Base-by-base conservation (phyloP, 2,797 vertebrate genomes). In the Apodemus agrarius region DNA sequence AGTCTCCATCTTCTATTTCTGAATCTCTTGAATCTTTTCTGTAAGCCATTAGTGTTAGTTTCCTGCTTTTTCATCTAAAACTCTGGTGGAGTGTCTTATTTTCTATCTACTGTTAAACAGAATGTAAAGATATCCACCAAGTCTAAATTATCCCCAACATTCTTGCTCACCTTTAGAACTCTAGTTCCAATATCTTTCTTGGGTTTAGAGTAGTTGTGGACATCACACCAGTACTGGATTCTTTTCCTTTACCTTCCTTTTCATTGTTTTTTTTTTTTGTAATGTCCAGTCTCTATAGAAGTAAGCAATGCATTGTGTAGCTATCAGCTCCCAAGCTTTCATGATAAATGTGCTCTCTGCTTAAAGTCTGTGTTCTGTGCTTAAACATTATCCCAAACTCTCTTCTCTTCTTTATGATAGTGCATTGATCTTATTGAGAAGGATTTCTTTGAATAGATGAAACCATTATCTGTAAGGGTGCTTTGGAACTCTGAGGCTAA, bases 1-100 rank as follows among this genome's bases (percentile, higher is more conserved):
- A 22, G 69, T 94, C 82, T 89, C 46, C 65, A 59, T 46, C 61
- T 72, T 72, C 52, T 72, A 72, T 59, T 69, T 74, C 29, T 83
- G 26, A 9, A 72, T 61, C 54, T 69, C 29, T n/a, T 40, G 72
- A 26, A 7, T 52, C 63, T 80, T 37, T 37, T n/a, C 40, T 21
- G 10, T 43, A 34, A 72, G 37, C 57, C 74, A 26, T 37, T 90
- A 67, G 9, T 57, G 37, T 46, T 74, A 57, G 34, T 19, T 67
- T 83, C 29, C 46, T 26, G 57, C 1, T 40, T 91, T 63, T 52
- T 13, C 7, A 22, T 54, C 40, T 46, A 67, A 63, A 29, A 4
- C 37, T 63, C 59, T 54, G 4, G 13, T 29, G 7, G 76, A 46
- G 29, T 4, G 12, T 78, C 6, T 87, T 31, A 49, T 9, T 80